Evolutionary conservation across 1,140 invertebrate species (phyloP), one percentile per base, ranked within the genome.

Genomic region (Aphelenchoides fujianensis): DNA sequence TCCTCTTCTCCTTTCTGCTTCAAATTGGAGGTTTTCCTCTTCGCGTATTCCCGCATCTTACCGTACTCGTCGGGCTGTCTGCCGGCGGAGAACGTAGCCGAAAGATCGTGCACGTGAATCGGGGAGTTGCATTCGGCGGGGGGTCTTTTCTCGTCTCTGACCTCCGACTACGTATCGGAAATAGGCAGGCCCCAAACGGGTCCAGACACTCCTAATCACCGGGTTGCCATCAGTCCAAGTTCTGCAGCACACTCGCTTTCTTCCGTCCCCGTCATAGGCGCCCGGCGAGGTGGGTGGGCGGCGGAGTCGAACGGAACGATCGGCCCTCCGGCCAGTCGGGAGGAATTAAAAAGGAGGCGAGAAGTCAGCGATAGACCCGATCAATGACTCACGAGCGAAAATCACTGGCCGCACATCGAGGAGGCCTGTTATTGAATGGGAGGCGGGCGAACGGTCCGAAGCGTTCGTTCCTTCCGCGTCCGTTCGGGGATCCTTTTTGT

Each of bases 51-150:
- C n/a, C n/a, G n/a, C 41, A 48, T 48, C 41, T 48, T 48, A 48
- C 41, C 23, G 41, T 48, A 48, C 12, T 23, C 41, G 23, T 16
- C 12, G 12, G n/a, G n/a, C n/a, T n/a, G n/a, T n/a, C n/a, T n/a
- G n/a, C n/a, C 23, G 41, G 12, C 12, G 12, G 41, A 12, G 41
- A 23, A 59, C 19, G 5, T 59, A 59, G 23, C n/a, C n/a, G 34
- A 59, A 59, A 48, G 41, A 48, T 48, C 41, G 41, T 48, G 12
- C 41, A 48, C 41, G 5, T 59, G 5, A 5, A 59, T 59, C 34
- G 55, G 5, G 55, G n/a, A n/a, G 5, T 19, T 59, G 5, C 19
- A 59, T 7, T 59, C 34, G 23, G 55, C 55, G 23, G 23, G n/a
- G n/a, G n/a, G n/a, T n/a, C 41, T 48, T 48, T 48, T 48, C 23